Percentiles rank a stretch among this genome's conserved stretches.
phyloP scores from a whole-genome alignment of 2,113 vertebrate species.

The Oxyruncus cristatus region DNA sequence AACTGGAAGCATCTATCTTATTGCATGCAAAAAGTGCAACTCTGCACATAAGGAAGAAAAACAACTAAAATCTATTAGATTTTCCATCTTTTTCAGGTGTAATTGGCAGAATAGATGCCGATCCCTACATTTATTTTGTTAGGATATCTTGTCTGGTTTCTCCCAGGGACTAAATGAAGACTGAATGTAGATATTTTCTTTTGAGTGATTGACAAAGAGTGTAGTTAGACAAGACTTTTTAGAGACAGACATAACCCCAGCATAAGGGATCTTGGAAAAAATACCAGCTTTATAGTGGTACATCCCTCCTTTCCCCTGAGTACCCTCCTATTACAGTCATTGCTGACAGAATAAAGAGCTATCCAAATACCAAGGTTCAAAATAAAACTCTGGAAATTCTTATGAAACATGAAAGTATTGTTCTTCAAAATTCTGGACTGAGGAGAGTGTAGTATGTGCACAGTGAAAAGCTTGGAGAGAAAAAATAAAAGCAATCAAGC shows the following conservation, averaged over 20 bases:
- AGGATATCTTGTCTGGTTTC: neutral
- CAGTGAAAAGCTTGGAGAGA: neutral
- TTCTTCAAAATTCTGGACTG: neutral
- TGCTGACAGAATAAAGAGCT: conserved; percentile 20
- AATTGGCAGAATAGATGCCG: neutral
- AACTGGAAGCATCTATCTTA: neutral
- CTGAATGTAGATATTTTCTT: neutral
- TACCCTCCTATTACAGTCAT: neutral
- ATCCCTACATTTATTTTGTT: neutral
- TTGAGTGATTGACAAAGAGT: neutral
- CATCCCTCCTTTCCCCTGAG: neutral
- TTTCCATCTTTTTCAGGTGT: neutral
- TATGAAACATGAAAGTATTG: neutral
- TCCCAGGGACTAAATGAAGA: neutral
- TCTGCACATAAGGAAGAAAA: neutral
- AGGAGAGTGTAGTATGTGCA: neutral
- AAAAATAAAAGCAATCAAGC: neutral
- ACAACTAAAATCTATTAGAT: neutral
- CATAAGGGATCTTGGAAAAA: neutral
- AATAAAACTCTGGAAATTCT: neutral
- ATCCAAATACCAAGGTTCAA: conserved; percentile 6
- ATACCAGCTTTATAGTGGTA: neutral
- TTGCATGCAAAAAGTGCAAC: neutral
- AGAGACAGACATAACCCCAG: neutral
- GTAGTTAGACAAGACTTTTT: conserved; percentile 13